Evolutionary conservation across 64 coral and sea anemone species (phyloP).

Genomic region (Pocillopora verrucosa): DNA sequence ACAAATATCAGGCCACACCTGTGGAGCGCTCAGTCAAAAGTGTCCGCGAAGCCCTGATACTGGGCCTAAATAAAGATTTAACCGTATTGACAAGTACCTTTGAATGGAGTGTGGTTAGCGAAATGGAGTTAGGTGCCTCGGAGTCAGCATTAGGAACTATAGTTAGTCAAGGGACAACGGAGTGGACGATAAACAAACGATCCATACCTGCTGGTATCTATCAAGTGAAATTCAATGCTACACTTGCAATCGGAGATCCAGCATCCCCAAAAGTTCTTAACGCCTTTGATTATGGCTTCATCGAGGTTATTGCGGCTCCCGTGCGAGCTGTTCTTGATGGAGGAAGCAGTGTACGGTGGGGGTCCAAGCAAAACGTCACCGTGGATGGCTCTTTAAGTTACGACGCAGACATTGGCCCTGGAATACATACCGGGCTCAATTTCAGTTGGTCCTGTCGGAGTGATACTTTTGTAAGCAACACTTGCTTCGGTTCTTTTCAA

Average conservation of each 20-base stretch:
- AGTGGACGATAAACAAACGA: constrained; percentile 21
- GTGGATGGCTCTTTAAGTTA: constrained; percentile 32
- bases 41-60: background rate
- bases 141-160: background rate
- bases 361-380: background rate
- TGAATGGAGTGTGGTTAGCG: constrained; percentile 2
- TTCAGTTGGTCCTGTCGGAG: constrained; percentile 3
- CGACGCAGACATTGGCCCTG: constrained; percentile 1
- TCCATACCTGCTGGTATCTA: background rate
- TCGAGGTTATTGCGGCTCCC: constrained; percentile 11
- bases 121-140: constrained; percentile 16
- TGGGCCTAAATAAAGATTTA: background rate
- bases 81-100: background rate
- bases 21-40: background rate
- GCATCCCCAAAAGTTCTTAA: background rate
- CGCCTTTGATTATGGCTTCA: constrained; percentile 31
- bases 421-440: constrained; percentile 4
- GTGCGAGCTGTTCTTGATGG: constrained; percentile 2
- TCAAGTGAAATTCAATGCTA: constrained; percentile 3
- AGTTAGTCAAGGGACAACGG: constrained; percentile 1
- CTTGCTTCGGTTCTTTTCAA: too few species aligned
- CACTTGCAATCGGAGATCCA: background rate
- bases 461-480: too few species aligned
- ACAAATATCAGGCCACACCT: background rate
- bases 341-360: constrained; percentile 7